A percentile compares a stretch with the other conserved stretches of the same genome.
Evolutionary conservation across 2,888 invertebrate genomes (phyloP).

Genomic region (Mesorhabditis belari): DNA sequence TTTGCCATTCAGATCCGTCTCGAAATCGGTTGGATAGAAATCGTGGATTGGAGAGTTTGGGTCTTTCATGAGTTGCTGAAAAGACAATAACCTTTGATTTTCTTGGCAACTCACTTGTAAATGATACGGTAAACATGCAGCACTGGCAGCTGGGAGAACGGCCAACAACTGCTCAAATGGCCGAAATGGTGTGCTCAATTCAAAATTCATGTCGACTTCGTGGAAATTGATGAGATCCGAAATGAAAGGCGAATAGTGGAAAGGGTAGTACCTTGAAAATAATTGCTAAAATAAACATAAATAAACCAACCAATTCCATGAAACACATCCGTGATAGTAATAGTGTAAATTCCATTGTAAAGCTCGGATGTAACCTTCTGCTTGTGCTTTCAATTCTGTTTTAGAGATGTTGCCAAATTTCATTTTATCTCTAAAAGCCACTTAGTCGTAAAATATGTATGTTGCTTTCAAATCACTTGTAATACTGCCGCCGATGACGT

Average conservation of each 20-base stretch:
- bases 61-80: constrained; percentile 67
- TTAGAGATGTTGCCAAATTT: constrained; percentile 67
- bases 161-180: constrained; percentile 86
- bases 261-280: constrained; percentile 67
- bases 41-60: constrained; percentile 72
- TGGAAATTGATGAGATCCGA: constrained; percentile 79
- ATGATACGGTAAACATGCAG: constrained; percentile 68
- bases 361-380: constrained; percentile 80
- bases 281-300: too few species aligned
- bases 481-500: constrained; percentile 81
- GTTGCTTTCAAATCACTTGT: too few species aligned
- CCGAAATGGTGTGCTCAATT: constrained; percentile 76
- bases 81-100: constrained; percentile 1
- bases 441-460: not conserved
- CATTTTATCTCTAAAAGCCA: constrained; percentile 28
- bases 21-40: constrained; percentile 83
- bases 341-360: constrained; percentile 94
- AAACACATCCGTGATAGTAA: constrained; percentile 89
- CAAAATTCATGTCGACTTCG: constrained; percentile 71
- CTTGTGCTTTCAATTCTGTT: constrained; percentile 72
- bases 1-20: constrained; percentile 91
- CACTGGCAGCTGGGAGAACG: constrained; percentile 80
- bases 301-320: constrained; percentile 99
- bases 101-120: constrained; percentile 62
- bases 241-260: constrained; percentile 92